Conservation (phyloP, 2,113 vertebrate species). For the Cochlearius cochlearius region DNA sequence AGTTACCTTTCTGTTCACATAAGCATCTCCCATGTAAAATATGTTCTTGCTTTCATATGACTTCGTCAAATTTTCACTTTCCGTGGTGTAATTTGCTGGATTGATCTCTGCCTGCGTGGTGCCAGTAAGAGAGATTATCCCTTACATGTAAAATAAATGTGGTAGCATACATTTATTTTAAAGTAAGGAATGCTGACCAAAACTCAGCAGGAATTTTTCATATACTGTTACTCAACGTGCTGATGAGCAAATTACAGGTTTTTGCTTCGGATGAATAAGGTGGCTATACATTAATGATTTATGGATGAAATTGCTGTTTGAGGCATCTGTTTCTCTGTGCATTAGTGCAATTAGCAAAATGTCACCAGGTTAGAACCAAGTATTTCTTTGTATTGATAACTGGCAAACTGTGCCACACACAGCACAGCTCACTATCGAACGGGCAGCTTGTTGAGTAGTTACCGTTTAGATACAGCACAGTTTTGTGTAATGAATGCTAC, state of each 20-base stretch:
- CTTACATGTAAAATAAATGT: neutral
- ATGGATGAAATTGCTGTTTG: neutral
- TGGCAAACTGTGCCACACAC: neutral
- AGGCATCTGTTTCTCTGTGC: neutral
- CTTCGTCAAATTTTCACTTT: neutral
- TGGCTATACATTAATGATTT: neutral
- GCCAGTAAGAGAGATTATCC: neutral
- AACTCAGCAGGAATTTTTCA: conserved; percentile 3
- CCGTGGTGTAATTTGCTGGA: neutral
- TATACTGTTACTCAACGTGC: neutral
- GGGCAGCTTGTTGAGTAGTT: neutral
- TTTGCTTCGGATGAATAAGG: neutral
- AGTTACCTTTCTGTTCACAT: neutral
- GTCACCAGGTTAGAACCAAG: neutral
- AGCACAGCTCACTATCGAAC: accelerated
- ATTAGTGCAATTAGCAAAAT: neutral
- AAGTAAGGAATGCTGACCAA: neutral
- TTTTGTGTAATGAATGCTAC: neutral
- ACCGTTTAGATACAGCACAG: neutral
- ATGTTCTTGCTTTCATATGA: neutral
- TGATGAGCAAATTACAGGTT: conserved; percentile 1
- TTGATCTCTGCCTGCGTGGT: neutral
- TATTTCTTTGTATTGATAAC: neutral
- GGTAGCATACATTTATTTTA: neutral
- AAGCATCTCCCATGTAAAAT: neutral